Conservation (phyloP, 2,113 vertebrate species). For the Myotis brandtii region DNA sequence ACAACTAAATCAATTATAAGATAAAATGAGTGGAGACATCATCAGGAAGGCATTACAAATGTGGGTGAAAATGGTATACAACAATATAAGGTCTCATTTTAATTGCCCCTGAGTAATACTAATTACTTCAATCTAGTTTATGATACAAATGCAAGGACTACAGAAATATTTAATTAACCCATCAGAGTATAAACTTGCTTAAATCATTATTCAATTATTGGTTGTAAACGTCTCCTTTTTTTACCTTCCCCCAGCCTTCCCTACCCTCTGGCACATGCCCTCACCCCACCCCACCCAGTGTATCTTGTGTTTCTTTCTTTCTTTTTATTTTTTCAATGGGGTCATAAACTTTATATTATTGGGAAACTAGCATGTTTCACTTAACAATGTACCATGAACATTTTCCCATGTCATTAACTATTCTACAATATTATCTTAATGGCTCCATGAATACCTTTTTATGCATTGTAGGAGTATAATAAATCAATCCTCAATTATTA, state of each 20-base stretch:
- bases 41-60: not conserved
- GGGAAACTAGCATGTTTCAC: not conserved
- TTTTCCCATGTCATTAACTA: conserved; percentile 25
- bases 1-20: not conserved
- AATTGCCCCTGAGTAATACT: not conserved
- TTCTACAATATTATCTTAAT: not conserved
- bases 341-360: not conserved
- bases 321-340: not conserved
- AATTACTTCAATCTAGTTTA: conserved; percentile 34
- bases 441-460: not conserved
- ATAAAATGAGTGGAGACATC: not conserved
- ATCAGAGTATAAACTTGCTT: not conserved
- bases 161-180: conserved; percentile 15
- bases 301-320: not conserved
- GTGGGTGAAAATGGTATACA: not conserved
- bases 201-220: conserved; percentile 15
- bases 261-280: too few species aligned
- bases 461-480: not conserved
- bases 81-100: not conserved
- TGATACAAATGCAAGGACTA: not conserved
- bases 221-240: not conserved
- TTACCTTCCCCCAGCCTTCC: too few species aligned
- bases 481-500: not conserved
- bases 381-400: not conserved
- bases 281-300: too few species aligned